These are phyloP conservation scores for Phragmatobia fuliginosa DNA, from an alignment of 2,888 invertebrate species.

Conservation along the genomic window DNA sequence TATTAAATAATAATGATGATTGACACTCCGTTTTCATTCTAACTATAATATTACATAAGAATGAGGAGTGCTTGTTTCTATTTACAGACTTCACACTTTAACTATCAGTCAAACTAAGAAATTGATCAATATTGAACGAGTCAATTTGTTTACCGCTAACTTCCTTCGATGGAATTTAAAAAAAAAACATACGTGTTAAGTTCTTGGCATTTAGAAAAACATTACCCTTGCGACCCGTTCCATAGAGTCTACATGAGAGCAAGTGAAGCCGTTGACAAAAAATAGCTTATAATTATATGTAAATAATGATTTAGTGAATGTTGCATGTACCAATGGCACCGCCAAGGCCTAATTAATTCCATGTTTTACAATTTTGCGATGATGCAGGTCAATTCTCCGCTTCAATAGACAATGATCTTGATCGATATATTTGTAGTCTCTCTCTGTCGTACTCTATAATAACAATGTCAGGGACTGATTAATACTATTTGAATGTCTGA, in stretches of 20 bases:
- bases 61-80: no score
- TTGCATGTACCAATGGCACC: constrained; percentile 24
- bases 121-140: no score
- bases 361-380: constrained; percentile 30
- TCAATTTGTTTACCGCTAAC: no score
- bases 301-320: constrained; percentile 20
- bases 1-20: not conserved
- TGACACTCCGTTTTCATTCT: constrained; percentile 6
- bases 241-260: not conserved
- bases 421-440: not conserved
- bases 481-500: no score
- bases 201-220: no score
- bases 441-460: not conserved
- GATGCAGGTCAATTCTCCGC: constrained; percentile 41
- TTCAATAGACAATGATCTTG: constrained; percentile 38
- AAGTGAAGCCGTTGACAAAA: not conserved
- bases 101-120: no score
- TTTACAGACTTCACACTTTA: no score
- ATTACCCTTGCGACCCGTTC: no score
- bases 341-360: constrained; percentile 46
- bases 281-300: constrained; percentile 21
- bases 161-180: no score
- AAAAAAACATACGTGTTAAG: not conserved
- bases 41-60: not conserved
- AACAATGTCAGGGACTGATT: not conserved